Base-by-base conservation (phyloP, 1,140 invertebrate genomes). In the Rhopalosiphum maidis region DNA sequence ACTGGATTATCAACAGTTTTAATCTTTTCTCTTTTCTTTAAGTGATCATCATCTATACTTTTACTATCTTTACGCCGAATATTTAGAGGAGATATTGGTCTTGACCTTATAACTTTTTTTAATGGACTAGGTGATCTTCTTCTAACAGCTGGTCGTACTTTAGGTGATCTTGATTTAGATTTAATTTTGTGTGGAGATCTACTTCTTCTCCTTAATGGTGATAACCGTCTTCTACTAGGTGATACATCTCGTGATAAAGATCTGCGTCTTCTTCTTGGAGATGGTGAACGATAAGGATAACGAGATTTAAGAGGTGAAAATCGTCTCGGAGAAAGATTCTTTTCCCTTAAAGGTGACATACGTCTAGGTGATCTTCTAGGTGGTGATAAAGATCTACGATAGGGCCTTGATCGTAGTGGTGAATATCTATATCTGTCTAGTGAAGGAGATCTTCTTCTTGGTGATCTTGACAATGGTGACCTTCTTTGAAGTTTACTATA, bases 151-250 rank as follows among this genome's bases (percentile, higher is more conserved):
- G 51, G 48, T 86, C 82, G 86, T 41, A 37, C 1, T 30, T 93
- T 93, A 30, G 91, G 91, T 83, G 91, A 93, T 93, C 91, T 93
- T 18, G 91, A 93, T 43, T 93, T 93, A 54, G 91, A 93, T 93
- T 83, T 82, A 21, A 93, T 82, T 55, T 68, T 82, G 1, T 54
- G 77, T 18, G 91, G 91, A 41, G 91, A 93, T 43, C 91, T 93
- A 93, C 91, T 93, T 54, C 48, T 93, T 93, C 91, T 93, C 9
- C 91, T 93, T 85, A 93, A 85, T n/a, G 91, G 91, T 9, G 91
- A 85, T 86, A 86, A 86, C 6, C 91, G 91, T 93, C 91, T 93
- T 86, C 91, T 93, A 86, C 4, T 83, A 51, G 91, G 91, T 0
- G 91, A 93, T 54, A 93, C 23, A 43, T 93, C 91, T 1, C 91